Evolutionary conservation across 2,888 invertebrate genomes (phyloP).

Genomic region (Listrodromus nycthemerus): DNA sequence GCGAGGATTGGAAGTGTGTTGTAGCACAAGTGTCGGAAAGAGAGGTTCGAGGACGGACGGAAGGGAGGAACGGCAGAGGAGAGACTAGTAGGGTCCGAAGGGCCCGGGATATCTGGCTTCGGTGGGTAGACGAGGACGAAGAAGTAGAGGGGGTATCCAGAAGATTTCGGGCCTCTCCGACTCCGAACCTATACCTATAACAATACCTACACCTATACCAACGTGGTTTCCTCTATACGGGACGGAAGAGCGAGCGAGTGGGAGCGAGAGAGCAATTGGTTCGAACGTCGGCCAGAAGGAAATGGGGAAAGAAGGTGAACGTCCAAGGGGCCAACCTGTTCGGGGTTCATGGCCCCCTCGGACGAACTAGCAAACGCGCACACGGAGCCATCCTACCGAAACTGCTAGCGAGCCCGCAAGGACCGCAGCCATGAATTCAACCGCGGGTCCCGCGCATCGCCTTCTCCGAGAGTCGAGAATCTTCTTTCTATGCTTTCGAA

Average conservation of each 20-base stretch:
- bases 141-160: constrained; percentile 61
- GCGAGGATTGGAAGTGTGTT: constrained; percentile 11
- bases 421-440: constrained; percentile 42
- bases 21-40: constrained; percentile 8
- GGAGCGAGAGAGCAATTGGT: constrained; percentile 66
- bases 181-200: constrained; percentile 46
- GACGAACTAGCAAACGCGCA: constrained; percentile 80
- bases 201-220: constrained; percentile 48
- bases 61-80: constrained; percentile 44
- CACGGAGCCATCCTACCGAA: constrained; percentile 57
- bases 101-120: constrained; percentile 70
- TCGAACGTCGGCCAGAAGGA: constrained; percentile 68
- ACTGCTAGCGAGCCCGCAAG: constrained; percentile 61
- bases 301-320: constrained; percentile 82
- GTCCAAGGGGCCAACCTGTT: constrained; percentile 85
- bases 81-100: constrained; percentile 60
- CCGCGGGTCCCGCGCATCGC: not conserved
- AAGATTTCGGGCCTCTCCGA: constrained; percentile 60
- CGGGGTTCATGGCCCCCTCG: constrained; percentile 84
- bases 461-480: not conserved
- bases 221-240: constrained; percentile 56
- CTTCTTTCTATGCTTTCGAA: not conserved
- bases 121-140: constrained; percentile 65
- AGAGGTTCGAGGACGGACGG: constrained; percentile 45
- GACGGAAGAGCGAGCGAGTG: constrained; percentile 45